A percentile compares a stretch with the other conserved stretches of the same genome.
These are phyloP conservation scores for Bruchidius siliquastri DNA, from an alignment of 2,888 invertebrate genomes.

Conservation along the genomic window DNA sequence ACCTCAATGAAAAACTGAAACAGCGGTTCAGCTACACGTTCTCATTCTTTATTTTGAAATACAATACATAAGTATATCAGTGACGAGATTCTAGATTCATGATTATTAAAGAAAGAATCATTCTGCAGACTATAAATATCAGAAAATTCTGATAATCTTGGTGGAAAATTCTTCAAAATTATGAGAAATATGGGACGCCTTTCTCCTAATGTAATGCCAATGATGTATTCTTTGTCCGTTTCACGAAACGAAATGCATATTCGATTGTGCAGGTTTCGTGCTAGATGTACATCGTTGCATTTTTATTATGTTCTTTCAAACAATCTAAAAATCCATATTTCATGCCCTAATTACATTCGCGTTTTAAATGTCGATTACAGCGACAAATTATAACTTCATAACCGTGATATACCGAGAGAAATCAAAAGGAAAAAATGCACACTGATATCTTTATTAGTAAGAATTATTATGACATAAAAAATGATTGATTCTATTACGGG, in stretches of 20 bases:
- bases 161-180: too few species aligned
- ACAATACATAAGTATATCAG: too few species aligned
- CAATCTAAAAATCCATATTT: not conserved
- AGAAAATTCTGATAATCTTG: too few species aligned
- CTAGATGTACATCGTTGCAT: not conserved
- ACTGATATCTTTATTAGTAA: not conserved
- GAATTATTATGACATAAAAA: not conserved
- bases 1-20: too few species aligned
- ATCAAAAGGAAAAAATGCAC: not conserved
- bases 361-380: not conserved
- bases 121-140: too few species aligned
- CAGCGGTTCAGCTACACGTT: too few species aligned
- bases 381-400: not conserved
- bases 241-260: not conserved
- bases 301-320: not conserved
- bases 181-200: too few species aligned
- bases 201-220: not conserved
- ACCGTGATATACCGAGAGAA: not conserved
- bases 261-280: not conserved
- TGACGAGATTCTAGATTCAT: too few species aligned
- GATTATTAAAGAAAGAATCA: too few species aligned
- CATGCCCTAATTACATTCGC: not conserved
- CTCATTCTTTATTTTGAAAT: too few species aligned
- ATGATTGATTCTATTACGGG: not conserved
- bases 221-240: not conserved